Base-by-base conservation (phyloP, 53 echinoderm and acorn worm genomes). In the Holothuria scabra region DNA sequence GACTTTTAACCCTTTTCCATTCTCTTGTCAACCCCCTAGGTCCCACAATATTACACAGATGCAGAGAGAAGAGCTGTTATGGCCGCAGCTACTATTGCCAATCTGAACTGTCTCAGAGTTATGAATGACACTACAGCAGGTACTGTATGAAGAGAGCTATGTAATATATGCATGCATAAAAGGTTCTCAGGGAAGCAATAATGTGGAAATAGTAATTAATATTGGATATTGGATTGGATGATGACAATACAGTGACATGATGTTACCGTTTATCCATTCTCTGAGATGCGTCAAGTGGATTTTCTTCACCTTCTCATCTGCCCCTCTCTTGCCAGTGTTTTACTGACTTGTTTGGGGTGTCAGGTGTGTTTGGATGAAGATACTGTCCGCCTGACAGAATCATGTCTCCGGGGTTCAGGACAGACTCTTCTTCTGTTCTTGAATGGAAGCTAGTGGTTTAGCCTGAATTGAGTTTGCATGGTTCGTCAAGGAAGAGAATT, bases 91-190 rank as follows among this genome's bases (percentile, higher is more conserved):
- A 56, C 69, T 30, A 91, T 95, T 66, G 87, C 93, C 22, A 89
- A 85, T 25, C 85, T 95, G 13, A 93, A 95, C 64, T 91, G 91
- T 79, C 85, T 95, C 23, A 89, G 89, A 85, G 72, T 95, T 8
- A 89, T 95, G 76, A 95, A 93, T 56, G 95, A 95, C 66, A 93
- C 95, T 12, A 95, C 95, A 30, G 91, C 95, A 71, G 93, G 95
- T 95, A n/a, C n/a, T n/a, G n/a, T n/a, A 93, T 72, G 85, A 37
- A 19, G 18, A 25, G 41, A 8, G 24, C 46, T 2, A 33, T 66
- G 28, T 28, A 28, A 19, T n/a, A 25, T 29, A 11, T 66, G 28
- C 26, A 65, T 66, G 12, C 33, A 7, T 18, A 13, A 66, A 66
- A 23, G 76, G n/a, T n/a, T n/a, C n/a, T n/a, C n/a, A n/a, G n/a